Evolutionary conservation across 2,797 vertebrate species (phyloP).

Genomic region (Artibeus jamaicensis): DNA sequence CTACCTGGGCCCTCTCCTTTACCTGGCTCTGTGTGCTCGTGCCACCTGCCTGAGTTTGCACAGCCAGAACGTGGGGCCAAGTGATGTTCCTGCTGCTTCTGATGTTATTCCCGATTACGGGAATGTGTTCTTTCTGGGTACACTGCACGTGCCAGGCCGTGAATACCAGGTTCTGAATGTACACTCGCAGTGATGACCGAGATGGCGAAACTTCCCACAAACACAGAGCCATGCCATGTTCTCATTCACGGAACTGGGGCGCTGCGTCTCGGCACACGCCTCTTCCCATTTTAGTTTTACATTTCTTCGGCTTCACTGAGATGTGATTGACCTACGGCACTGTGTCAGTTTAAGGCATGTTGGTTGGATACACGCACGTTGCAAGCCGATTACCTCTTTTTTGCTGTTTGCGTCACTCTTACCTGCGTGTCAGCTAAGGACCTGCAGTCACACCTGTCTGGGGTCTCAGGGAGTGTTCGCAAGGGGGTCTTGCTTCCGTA

Average conservation of each 20-base stretch:
- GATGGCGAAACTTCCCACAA: background rate
- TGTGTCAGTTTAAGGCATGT: background rate
- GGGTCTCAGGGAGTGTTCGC: background rate
- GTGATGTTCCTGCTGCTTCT: background rate
- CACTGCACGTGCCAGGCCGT: fast-evolving
- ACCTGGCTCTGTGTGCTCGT: fast-evolving
- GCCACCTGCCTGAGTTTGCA: background rate
- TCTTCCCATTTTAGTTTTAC: background rate
- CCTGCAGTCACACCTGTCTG: background rate
- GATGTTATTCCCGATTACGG: background rate
- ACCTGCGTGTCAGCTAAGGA: background rate
- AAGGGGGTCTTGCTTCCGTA: no score
- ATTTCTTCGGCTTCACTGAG: background rate
- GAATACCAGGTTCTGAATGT: background rate
- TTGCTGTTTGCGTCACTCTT: background rate
- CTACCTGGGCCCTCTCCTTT: background rate
- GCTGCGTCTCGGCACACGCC: background rate
- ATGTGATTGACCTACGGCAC: no score
- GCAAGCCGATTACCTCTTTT: background rate
- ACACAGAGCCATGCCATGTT: no score
- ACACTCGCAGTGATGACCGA: background rate
- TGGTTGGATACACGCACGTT: no score
- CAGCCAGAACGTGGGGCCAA: background rate
- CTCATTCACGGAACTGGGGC: background rate
- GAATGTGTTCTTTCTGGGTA: background rate